These are phyloP conservation scores for Luffia ferchaultella DNA, from an alignment of 2,888 invertebrate species.

Conservation along the genomic window DNA sequence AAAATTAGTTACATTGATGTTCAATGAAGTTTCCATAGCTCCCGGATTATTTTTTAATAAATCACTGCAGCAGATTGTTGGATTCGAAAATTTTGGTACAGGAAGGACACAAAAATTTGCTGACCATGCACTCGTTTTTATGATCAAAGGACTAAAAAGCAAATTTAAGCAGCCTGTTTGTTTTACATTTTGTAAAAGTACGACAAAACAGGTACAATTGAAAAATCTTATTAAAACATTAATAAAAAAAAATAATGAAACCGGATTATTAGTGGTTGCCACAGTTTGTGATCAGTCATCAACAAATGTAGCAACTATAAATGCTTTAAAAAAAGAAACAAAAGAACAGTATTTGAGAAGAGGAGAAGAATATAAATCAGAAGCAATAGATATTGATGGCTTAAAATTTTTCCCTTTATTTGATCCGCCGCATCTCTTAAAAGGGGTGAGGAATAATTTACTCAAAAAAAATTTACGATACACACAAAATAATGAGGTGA, in stretches of 20 bases:
- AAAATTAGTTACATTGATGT: background rate
- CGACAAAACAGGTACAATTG: conserved; percentile 1
- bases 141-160: conserved; percentile 2
- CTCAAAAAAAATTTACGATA: conserved; percentile 10
- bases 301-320: conserved; percentile 9
- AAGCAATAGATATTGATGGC: conserved; percentile 6
- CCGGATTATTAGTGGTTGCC: conserved; percentile 1
- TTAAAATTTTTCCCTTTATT: conserved; percentile 12
- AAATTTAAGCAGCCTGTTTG: conserved; percentile 4
- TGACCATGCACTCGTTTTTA: conserved; percentile 5
- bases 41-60: background rate
- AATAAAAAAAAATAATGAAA: background rate
- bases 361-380: conserved; percentile 2
- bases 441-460: conserved; percentile 14
- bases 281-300: conserved; percentile 11
- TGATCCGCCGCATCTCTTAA: conserved; percentile 14
- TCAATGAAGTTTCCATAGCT: background rate
- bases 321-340: conserved; percentile 8
- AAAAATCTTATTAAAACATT: background rate
- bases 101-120: background rate
- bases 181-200: conserved; percentile 6
- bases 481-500: conserved; percentile 6
- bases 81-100: background rate
- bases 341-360: conserved; percentile 2
- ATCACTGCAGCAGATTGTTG: background rate